A percentile compares a stretch with the other conserved stretches of the same genome.
These are phyloP conservation scores for Platyscapa corneri DNA, from an alignment of 1,140 invertebrate species.

Conservation along the genomic window DNA sequence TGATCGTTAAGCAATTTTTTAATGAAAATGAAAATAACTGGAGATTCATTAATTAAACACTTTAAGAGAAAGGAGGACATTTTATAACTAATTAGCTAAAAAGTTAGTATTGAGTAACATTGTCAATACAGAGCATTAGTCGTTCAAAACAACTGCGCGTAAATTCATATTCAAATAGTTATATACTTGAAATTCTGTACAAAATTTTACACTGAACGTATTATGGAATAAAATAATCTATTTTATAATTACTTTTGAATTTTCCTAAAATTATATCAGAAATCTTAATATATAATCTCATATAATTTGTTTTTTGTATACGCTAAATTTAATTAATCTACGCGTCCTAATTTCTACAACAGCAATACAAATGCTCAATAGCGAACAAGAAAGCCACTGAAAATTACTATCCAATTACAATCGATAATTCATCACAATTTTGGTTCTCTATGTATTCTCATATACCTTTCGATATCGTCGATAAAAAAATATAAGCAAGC, in stretches of 20 bases:
- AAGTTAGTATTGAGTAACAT: no score
- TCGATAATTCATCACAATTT: slow-evolving; percentile 40
- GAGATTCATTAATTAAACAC: no score
- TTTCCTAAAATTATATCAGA: background rate
- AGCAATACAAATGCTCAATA: slow-evolving; percentile 16
- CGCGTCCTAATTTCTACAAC: background rate
- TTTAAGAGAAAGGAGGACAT: no score
- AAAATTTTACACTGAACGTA: slow-evolving; percentile 1
- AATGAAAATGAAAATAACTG: no score
- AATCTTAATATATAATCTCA: slow-evolving; percentile 16
- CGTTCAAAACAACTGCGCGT: no score
- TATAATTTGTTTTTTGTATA: background rate
- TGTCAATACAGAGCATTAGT: no score
- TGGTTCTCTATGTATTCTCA: slow-evolving; percentile 1
- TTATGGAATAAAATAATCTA: background rate
- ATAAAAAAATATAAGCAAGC: slow-evolving; percentile 25
- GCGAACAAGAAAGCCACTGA: slow-evolving; percentile 40
- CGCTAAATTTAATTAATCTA: slow-evolving; percentile 28
- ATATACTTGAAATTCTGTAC: background rate
- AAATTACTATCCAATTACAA: slow-evolving; percentile 36
- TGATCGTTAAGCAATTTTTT: no score
- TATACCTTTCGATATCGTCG: background rate
- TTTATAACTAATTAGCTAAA: no score
- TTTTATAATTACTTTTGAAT: background rate
- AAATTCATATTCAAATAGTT: no score